Evolutionary conservation across 2,113 vertebrate genomes (phyloP).

Genomic region (Procapra przewalskii): DNA sequence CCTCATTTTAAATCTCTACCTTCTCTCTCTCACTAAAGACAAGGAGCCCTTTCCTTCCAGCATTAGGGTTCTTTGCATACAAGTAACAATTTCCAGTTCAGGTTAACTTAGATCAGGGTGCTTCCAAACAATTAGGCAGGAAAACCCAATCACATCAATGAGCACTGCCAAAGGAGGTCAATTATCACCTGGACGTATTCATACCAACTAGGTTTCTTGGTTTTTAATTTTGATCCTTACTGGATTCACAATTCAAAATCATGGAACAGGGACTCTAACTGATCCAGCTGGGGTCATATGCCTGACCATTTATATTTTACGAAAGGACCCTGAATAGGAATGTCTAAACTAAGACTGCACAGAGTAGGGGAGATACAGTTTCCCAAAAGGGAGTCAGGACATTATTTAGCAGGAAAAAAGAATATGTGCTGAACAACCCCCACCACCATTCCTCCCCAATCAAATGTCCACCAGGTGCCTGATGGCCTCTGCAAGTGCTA

Average conservation of each 20-base stretch:
- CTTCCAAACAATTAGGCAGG: neutral
- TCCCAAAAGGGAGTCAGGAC: neutral
- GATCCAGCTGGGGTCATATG: neutral
- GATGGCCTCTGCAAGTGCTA: neutral
- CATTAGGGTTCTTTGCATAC: neutral
- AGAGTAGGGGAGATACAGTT: neutral
- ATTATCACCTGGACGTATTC: neutral
- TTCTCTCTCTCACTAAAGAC: neutral
- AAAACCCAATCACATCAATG: neutral
- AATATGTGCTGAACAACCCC: neutral
- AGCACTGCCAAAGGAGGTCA: neutral
- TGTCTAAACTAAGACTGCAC: neutral
- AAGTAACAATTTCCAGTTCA: neutral
- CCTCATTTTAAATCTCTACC: neutral
- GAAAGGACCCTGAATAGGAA: neutral
- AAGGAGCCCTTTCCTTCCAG: neutral
- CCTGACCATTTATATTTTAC: neutral
- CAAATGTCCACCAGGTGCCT: neutral
- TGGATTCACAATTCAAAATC: neutral
- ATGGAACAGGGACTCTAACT: neutral
- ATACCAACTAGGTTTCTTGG: neutral
- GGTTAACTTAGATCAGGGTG: neutral
- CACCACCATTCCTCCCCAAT: neutral
- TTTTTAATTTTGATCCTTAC: neutral
- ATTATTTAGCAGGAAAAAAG: neutral